Percentiles rank a stretch among this genome's conserved stretches.
phyloP scores from a whole-genome alignment of 2,113 vertebrate genomes.

The Xiphophorus maculatus region DNA sequence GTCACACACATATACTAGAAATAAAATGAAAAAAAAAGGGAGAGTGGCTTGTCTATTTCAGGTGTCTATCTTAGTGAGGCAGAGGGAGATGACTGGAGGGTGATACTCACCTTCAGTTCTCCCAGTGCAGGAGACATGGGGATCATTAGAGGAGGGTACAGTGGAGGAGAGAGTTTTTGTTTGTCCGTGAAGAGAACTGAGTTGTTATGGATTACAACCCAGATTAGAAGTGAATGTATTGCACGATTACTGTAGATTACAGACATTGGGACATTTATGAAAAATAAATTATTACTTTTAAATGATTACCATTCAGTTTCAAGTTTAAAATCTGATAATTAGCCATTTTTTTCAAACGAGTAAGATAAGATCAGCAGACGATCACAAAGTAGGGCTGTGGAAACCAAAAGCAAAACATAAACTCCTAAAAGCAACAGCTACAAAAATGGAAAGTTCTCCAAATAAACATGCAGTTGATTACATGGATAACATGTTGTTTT shows the following conservation, averaged over 20 bases:
- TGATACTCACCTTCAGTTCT: conserved; percentile 73
- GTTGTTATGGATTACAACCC: conserved; percentile 14
- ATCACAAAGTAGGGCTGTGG: no score
- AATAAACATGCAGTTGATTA: no score
- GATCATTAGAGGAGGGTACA: conserved; percentile 67
- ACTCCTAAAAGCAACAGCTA: no score
- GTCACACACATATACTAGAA: conserved; percentile 1
- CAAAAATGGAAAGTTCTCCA: no score
- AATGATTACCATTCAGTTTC: neutral
- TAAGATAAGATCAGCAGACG: no score
- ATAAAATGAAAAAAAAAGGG: neutral
- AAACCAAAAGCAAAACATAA: no score
- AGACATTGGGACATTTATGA: no score
- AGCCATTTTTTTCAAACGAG: no score
- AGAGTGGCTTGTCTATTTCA: conserved; percentile 60
- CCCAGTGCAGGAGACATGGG: conserved; percentile 64
- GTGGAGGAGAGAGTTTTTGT: conserved; percentile 45
- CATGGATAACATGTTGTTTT: no score
- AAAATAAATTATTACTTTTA: neutral
- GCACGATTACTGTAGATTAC: neutral
- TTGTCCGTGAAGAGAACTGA: conserved; percentile 26
- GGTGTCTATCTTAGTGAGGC: conserved; percentile 62
- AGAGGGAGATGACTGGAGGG: conserved; percentile 71
- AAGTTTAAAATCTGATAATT: neutral
- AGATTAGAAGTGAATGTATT: neutral